These are phyloP conservation scores for Helicoverpa armigera DNA, from an alignment of 1,140 invertebrate genomes.

Conservation along the genomic window DNA sequence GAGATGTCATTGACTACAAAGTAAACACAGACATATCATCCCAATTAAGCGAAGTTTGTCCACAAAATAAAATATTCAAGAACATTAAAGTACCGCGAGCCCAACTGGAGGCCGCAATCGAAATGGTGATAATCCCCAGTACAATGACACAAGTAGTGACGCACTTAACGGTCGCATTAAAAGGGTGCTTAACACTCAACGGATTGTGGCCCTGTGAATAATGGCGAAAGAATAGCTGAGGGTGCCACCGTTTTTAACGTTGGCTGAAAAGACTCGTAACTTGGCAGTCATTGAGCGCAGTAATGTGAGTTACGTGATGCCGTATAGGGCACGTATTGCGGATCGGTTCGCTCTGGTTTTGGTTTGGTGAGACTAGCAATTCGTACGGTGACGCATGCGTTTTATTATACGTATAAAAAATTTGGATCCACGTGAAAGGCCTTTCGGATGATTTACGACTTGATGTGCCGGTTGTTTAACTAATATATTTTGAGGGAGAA, in stretches of 20 bases:
- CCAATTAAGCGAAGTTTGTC: too few species aligned
- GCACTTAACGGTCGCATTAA: constrained; percentile 67
- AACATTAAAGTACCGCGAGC: neutral
- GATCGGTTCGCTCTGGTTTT: constrained; percentile 54
- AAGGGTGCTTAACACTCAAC: constrained; percentile 68
- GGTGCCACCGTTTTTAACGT: constrained; percentile 66
- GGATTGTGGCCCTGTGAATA: constrained; percentile 67
- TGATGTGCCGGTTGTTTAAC: constrained; percentile 27
- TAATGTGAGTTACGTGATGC: constrained; percentile 66
- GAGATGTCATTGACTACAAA: too few species aligned
- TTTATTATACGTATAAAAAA: constrained; percentile 59
- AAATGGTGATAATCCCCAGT: constrained; percentile 55
- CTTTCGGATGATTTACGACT: constrained; percentile 49
- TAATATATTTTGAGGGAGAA: constrained; percentile 24
- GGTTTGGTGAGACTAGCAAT: constrained; percentile 48
- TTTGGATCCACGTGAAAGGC: constrained; percentile 43
- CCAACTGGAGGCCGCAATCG: constrained; percentile 26
- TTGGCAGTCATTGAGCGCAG: constrained; percentile 63
- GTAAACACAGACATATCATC: too few species aligned
- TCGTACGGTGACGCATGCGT: constrained; percentile 54
- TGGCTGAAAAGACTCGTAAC: constrained; percentile 67
- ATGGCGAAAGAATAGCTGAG: constrained; percentile 69
- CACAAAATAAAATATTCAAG: too few species aligned
- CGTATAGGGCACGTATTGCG: constrained; percentile 53
- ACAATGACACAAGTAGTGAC: constrained; percentile 64